Conservation (phyloP, 2,888 invertebrate genomes). For the Cremastobaeus sp. region DNA sequence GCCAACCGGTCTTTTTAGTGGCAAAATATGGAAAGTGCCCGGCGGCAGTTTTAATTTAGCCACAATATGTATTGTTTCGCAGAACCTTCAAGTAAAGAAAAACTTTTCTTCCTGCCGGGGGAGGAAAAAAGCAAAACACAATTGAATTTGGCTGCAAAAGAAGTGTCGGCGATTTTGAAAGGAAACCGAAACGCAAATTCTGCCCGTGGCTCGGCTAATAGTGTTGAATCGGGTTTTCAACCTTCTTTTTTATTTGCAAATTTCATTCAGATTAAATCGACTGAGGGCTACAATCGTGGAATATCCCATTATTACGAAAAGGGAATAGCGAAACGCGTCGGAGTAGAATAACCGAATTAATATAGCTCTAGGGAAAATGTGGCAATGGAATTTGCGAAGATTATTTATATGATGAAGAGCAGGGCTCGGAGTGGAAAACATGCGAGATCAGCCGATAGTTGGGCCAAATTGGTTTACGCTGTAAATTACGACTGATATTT, state of each 20-base stretch:
- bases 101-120: conserved; percentile 21
- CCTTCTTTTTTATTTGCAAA: conserved; percentile 26
- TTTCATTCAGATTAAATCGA: conserved; percentile 54
- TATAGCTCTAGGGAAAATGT: conserved; percentile 52
- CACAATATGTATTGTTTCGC: conserved; percentile 77
- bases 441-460: conserved; percentile 11
- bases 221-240: conserved; percentile 20
- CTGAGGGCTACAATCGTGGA: conserved; percentile 39
- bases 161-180: conserved; percentile 26
- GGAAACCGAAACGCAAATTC: conserved; percentile 9
- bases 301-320: conserved; percentile 53
- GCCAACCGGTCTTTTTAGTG: conserved; percentile 52
- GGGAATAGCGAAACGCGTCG: conserved; percentile 50
- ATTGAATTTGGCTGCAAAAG: too few species aligned
- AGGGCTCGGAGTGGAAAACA: conserved; percentile 31
- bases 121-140: conserved; percentile 12
- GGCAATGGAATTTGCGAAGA: conserved; percentile 51
- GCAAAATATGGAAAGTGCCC: conserved; percentile 76
- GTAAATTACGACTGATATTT: conserved; percentile 3
- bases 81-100: conserved; percentile 59
- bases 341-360: conserved; percentile 60
- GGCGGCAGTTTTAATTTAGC: conserved; percentile 78
- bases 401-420: conserved; percentile 50
- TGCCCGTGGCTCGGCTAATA: conserved; percentile 16
- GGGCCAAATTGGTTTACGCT: conserved; percentile 21